phyloP scores from a whole-genome alignment of 2,113 vertebrate species.

The Tympanuchus pallidicinctus region DNA sequence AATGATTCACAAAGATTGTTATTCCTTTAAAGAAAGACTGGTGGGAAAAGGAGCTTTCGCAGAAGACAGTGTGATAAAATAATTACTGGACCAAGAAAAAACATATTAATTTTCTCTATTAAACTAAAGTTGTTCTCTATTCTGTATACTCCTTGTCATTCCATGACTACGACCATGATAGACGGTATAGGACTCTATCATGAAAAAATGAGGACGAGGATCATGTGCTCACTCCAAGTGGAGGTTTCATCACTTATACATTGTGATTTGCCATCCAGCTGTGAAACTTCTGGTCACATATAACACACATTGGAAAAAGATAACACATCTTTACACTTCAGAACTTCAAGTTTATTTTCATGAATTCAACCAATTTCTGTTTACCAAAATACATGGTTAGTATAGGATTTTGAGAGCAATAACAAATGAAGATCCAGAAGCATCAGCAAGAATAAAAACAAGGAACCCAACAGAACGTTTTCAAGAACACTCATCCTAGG shows the following conservation, averaged over 20 bases:
- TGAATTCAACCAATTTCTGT: background rate
- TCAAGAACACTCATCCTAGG: background rate
- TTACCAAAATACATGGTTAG: background rate
- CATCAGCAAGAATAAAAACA: background rate
- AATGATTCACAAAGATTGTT: background rate
- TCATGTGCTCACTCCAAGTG: background rate
- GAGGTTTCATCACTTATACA: background rate
- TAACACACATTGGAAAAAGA: background rate
- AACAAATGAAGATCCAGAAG: background rate
- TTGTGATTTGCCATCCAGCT: rapidly evolving
- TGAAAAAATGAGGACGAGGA: background rate
- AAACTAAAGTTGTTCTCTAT: background rate
- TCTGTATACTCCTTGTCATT: rapidly evolving
- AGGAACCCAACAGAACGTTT: background rate
- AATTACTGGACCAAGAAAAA: background rate
- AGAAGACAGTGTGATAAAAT: background rate
- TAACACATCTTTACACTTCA: background rate
- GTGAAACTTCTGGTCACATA: background rate
- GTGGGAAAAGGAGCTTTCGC: background rate
- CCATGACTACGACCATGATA: background rate
- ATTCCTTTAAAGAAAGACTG: background rate
- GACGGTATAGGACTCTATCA: rapidly evolving
- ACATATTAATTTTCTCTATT: background rate
- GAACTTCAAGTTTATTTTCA: background rate
- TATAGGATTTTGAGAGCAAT: background rate